Conservation (phyloP, 2,797 vertebrate species). For the Holocentrus rufus region DNA sequence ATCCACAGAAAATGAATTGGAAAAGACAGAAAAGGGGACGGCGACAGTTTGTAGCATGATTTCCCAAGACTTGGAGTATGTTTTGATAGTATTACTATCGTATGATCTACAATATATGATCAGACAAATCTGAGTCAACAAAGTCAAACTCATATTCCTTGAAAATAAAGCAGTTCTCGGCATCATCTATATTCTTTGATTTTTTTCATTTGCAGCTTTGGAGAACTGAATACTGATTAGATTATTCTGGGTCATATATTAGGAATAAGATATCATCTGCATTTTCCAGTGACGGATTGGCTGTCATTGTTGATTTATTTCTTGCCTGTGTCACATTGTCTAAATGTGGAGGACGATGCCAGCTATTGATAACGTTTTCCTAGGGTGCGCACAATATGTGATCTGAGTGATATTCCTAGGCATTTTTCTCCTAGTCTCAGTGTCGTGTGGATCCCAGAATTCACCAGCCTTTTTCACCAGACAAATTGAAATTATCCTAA, state of each 20-base stretch:
- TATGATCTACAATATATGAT: not conserved
- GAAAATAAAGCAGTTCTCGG: not conserved
- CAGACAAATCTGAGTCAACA: not conserved
- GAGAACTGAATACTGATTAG: constrained; percentile 1
- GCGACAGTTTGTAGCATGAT: not conserved
- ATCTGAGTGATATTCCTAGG: not conserved
- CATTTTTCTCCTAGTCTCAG: not conserved
- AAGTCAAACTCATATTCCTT: too few species aligned
- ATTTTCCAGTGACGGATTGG: constrained; percentile 1
- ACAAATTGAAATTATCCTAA: not conserved
- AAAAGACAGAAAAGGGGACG: constrained; percentile 1
- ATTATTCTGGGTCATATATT: not conserved
- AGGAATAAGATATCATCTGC: constrained; percentile 39
- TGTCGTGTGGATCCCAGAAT: not conserved
- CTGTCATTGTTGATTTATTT: not conserved
- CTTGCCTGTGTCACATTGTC: not conserved
- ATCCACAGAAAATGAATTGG: not conserved
- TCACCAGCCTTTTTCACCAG: not conserved
- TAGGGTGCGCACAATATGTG: not conserved
- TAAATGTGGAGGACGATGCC: not conserved
- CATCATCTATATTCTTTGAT: not conserved
- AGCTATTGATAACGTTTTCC: not conserved
- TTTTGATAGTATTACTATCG: not conserved
- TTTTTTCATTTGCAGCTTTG: constrained; percentile 16
- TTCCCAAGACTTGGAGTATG: not conserved